Evolutionary conservation across 2,888 invertebrate genomes (phyloP).

Genomic region (Corythucha ciliata): DNA sequence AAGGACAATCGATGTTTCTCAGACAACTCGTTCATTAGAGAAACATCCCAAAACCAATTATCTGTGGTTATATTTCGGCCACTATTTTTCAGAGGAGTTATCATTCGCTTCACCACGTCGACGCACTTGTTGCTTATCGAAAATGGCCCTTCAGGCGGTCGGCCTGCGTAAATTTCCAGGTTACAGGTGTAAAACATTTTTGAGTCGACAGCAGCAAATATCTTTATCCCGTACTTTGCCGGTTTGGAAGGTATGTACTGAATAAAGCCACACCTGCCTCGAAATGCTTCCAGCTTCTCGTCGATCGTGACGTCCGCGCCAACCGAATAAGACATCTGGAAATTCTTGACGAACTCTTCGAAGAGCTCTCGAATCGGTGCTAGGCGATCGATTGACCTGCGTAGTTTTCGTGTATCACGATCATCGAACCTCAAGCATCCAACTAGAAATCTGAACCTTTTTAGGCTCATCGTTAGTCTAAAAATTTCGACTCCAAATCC

Average conservation of each 20-base stretch:
- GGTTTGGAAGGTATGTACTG: slow-evolving; percentile 18
- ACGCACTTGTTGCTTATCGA: slow-evolving; percentile 34
- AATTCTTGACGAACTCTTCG: slow-evolving; percentile 26
- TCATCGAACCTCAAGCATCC: slow-evolving; percentile 20
- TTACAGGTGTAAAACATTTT: slow-evolving; percentile 15
- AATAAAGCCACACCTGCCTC: slow-evolving; percentile 27
- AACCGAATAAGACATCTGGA: slow-evolving; percentile 28
- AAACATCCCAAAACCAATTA: slow-evolving; percentile 37
- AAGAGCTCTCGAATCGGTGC: slow-evolving; percentile 36
- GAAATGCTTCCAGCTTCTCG: slow-evolving; percentile 34
- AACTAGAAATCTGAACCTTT: slow-evolving; percentile 21
- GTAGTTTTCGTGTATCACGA: slow-evolving; percentile 30
- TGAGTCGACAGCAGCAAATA: slow-evolving; percentile 6
- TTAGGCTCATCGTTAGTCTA: slow-evolving; percentile 17
- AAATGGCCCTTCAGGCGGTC: slow-evolving; percentile 36
- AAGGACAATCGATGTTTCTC: slow-evolving; percentile 16
- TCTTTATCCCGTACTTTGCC: slow-evolving; percentile 5
- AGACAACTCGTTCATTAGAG: slow-evolving; percentile 30
- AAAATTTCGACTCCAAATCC: slow-evolving; percentile 23
- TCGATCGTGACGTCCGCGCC: slow-evolving; percentile 34
- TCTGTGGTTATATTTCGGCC: slow-evolving; percentile 36
- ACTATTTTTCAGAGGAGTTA: slow-evolving; percentile 35
- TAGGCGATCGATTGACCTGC: slow-evolving; percentile 32
- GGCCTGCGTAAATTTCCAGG: slow-evolving; percentile 28
- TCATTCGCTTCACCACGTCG: slow-evolving; percentile 35